phyloP scores from a whole-genome alignment of 2,113 vertebrate genomes.

The Anhinga rufa region DNA sequence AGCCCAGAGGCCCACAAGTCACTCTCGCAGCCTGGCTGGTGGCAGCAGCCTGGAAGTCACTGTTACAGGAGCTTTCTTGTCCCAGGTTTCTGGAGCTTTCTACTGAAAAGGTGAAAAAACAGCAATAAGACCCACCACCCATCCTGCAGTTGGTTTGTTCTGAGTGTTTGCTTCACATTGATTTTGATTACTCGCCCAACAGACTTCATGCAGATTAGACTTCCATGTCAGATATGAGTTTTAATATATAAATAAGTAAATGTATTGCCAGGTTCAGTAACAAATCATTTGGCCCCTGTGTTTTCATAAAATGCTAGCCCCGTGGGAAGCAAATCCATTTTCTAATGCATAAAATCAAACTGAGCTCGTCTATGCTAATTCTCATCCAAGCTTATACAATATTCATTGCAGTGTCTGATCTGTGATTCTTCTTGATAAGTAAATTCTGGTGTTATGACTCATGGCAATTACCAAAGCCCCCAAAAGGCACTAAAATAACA shows the following conservation, averaged over 20 bases:
- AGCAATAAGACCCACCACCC: neutral
- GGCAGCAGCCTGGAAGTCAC: neutral
- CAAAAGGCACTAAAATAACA: conserved; percentile 15
- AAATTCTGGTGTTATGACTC: conserved; percentile 47
- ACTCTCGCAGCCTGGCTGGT: neutral
- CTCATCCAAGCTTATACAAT: conserved; percentile 31
- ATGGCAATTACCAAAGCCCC: conserved; percentile 34
- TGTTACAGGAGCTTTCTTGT: neutral
- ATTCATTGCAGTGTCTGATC: conserved; percentile 39
- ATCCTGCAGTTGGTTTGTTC: neutral
- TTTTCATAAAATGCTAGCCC: conserved; percentile 16
- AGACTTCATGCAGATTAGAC: neutral
- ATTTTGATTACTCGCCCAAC: neutral
- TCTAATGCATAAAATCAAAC: conserved; percentile 20
- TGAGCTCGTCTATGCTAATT: conserved; percentile 28
- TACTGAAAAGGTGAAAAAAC: neutral
- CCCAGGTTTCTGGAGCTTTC: neutral
- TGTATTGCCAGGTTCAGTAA: neutral
- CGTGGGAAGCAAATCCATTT: conserved; percentile 13
- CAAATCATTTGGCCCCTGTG: conserved; percentile 29
- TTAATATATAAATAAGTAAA: conserved; percentile 3
- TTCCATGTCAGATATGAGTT: neutral
- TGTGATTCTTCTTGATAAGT: conserved; percentile 36
- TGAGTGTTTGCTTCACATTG: neutral
- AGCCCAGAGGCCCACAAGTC: neutral